These are phyloP conservation scores for Toxotes lorentzi DNA, from an alignment of 2,797 vertebrate species.

Conservation along the genomic window DNA sequence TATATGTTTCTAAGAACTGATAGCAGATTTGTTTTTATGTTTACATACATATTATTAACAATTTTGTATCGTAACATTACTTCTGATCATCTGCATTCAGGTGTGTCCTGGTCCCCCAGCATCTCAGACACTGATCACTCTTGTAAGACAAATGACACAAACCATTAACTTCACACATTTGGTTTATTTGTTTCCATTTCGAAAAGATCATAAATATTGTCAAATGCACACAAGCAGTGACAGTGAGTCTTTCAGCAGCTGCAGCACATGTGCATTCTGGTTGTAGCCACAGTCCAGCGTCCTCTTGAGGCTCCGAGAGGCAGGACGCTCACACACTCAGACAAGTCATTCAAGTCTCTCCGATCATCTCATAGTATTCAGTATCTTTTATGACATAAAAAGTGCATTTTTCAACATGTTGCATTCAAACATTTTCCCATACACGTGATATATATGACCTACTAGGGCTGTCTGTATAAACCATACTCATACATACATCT, in stretches of 20 bases:
- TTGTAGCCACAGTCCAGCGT: slow-evolving; percentile 41
- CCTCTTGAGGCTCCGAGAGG: slow-evolving; percentile 40
- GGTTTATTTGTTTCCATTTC: slow-evolving; percentile 82
- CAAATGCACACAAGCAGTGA: slow-evolving; percentile 77
- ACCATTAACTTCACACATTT: slow-evolving; percentile 74
- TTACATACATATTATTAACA: background rate
- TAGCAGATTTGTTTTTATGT: background rate
- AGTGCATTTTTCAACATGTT: slow-evolving; percentile 62
- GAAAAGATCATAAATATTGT: slow-evolving; percentile 77
- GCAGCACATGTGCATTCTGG: slow-evolving; percentile 55
- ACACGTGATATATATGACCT: slow-evolving; percentile 42
- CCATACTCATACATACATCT: slow-evolving; percentile 53
- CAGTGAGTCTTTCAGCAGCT: slow-evolving; percentile 68
- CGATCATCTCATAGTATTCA: slow-evolving; percentile 31
- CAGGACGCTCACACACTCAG: slow-evolving; percentile 47
- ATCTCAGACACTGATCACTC: background rate
- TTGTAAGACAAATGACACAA: slow-evolving; percentile 32
- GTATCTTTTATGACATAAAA: slow-evolving; percentile 55
- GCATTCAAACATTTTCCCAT: slow-evolving; percentile 54
- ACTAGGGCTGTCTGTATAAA: slow-evolving; percentile 41
- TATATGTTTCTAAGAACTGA: background rate
- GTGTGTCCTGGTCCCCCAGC: background rate
- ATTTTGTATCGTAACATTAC: background rate
- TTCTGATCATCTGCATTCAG: background rate
- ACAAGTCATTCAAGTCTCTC: slow-evolving; percentile 59